Percentiles rank a stretch among this genome's conserved stretches.
These are phyloP conservation scores for Leptopilina myrica DNA, from an alignment of 2,888 invertebrate genomes.

Conservation along the genomic window DNA sequence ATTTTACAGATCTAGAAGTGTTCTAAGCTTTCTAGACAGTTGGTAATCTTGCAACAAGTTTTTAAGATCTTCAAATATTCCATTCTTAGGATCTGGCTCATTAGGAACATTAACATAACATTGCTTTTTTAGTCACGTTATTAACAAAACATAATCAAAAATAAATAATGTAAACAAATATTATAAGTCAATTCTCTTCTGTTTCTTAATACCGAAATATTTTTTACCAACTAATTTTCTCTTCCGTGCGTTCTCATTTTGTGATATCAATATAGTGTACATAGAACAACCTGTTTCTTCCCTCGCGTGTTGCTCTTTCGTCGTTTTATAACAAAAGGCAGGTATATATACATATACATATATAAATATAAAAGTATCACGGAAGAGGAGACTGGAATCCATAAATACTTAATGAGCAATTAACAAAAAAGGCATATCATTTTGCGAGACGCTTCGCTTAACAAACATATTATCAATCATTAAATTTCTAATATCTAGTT, in stretches of 20 bases:
- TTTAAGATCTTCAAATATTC: too few relatives aligned
- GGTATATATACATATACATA: not conserved
- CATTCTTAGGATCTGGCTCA: too few relatives aligned
- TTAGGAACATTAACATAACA: too few relatives aligned
- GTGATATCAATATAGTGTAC: not conserved
- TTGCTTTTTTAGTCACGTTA: too few relatives aligned
- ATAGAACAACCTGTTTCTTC: not conserved
- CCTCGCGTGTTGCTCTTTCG: slow-evolving; percentile 6
- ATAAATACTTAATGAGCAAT: slow-evolving; percentile 30
- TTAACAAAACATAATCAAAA: too few relatives aligned
- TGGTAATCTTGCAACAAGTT: too few relatives aligned
- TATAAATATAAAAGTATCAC: slow-evolving; percentile 20
- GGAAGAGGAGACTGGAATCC: slow-evolving; percentile 22
- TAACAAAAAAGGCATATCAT: slow-evolving; percentile 30
- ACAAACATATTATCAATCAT: slow-evolving; percentile 31
- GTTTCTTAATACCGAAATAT: not conserved
- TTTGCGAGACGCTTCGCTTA: slow-evolving; percentile 7
- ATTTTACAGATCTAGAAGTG: too few relatives aligned
- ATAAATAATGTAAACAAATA: too few relatives aligned
- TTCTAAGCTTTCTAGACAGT: too few relatives aligned
- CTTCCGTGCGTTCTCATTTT: slow-evolving; percentile 35
- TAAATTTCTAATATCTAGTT: slow-evolving; percentile 36
- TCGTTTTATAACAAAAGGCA: not conserved
- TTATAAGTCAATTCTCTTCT: not conserved
- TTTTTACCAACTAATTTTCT: slow-evolving; percentile 20